phyloP scores from a whole-genome alignment of 1,140 invertebrate species.

The Brachionus rotundiformis region DNA sequence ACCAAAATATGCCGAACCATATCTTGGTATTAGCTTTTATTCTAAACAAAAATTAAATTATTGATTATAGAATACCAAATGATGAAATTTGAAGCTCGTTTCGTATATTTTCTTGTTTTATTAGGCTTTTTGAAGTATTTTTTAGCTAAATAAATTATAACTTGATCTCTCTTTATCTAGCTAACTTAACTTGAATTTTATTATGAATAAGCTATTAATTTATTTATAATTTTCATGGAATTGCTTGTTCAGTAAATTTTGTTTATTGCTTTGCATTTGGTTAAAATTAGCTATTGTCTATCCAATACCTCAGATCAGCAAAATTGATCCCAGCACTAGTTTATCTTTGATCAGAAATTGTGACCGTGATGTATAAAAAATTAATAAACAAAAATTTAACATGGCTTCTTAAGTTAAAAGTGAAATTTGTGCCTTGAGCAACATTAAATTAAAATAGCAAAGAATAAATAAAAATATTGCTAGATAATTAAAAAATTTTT shows the following conservation, averaged over 20 bases:
- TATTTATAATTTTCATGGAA: neutral
- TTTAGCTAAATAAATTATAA: constrained; percentile 18
- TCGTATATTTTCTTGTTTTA: neutral
- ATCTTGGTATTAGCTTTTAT: too few species aligned
- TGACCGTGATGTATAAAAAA: neutral
- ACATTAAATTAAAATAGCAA: neutral
- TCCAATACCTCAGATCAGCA: neutral
- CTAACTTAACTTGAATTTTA: constrained; percentile 15
- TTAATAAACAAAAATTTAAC: neutral
- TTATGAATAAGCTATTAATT: constrained; percentile 17
- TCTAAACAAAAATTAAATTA: neutral
- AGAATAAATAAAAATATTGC: too few species aligned
- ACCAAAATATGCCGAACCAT: constrained; percentile 6
- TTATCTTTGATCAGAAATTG: neutral
- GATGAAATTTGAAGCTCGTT: neutral
- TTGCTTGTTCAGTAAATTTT: constrained; percentile 19
- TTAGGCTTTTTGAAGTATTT: neutral
- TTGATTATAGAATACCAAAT: constrained; percentile 5
- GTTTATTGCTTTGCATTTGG: neutral
- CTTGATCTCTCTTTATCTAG: constrained; percentile 13
- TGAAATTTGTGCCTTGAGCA: neutral
- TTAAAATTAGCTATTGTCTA: neutral
- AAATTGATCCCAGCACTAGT: neutral
- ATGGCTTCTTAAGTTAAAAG: neutral
- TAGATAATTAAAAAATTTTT: too few species aligned